These are phyloP conservation scores for Idaea biselata DNA, from an alignment of 2,888 invertebrate species.

Conservation along the genomic window DNA sequence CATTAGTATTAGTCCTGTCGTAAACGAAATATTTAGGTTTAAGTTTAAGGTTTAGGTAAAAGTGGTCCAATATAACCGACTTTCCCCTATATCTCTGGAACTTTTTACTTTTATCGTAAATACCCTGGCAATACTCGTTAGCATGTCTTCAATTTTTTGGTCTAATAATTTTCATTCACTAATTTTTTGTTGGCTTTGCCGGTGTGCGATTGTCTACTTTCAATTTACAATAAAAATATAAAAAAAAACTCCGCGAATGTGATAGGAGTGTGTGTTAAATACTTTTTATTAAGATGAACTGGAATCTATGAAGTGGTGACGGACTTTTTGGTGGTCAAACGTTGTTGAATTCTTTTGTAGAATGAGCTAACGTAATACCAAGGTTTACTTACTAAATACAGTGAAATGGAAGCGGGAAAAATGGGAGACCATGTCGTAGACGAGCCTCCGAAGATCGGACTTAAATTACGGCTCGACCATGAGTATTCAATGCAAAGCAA, in stretches of 20 bases:
- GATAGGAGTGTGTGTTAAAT: neutral
- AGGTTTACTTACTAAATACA: slow-evolving; percentile 17
- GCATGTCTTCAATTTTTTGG: neutral
- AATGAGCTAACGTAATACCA: neutral
- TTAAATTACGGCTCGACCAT: slow-evolving; percentile 88
- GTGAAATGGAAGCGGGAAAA: slow-evolving; percentile 19
- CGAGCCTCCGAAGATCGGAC: slow-evolving; percentile 83
- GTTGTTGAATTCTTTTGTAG: neutral
- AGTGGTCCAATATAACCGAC: no score
- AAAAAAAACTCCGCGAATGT: neutral
- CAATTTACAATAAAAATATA: no score
- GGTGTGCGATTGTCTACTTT: neutral
- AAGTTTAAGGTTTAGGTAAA: no score
- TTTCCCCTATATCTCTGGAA: no score
- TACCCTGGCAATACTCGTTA: neutral
- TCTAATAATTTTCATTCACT: neutral
- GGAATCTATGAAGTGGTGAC: neutral
- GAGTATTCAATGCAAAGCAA: slow-evolving; percentile 87
- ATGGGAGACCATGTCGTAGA: slow-evolving; percentile 39
- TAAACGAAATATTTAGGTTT: no score
- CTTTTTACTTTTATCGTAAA: neutral
- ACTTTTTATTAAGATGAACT: neutral
- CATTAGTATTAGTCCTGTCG: no score
- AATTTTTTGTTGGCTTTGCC: neutral
- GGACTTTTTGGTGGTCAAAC: neutral